Evolutionary conservation across 2,113 vertebrate species (phyloP).

Genomic region (Actinemys pallida): DNA sequence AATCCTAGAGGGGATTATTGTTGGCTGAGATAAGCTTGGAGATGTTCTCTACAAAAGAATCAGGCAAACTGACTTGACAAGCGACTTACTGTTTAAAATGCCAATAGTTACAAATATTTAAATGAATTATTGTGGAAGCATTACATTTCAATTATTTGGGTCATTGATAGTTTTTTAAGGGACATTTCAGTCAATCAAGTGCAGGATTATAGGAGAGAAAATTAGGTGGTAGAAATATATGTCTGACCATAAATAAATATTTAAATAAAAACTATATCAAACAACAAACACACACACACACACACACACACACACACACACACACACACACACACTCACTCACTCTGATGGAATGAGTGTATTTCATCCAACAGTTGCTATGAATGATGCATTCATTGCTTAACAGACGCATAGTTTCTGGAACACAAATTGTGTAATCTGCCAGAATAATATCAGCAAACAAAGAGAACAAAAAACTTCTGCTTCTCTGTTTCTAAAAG

Average conservation of each 20-base stretch:
- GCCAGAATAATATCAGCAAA: not conserved
- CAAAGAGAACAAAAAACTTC: not conserved
- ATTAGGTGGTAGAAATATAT: not conserved
- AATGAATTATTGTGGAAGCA: not conserved
- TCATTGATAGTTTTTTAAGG: not conserved
- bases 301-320: not conserved
- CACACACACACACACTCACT: not conserved
- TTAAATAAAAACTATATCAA: not conserved
- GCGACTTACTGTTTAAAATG: not conserved
- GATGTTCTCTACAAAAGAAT: not conserved
- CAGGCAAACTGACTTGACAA: not conserved
- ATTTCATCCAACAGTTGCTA: not conserved
- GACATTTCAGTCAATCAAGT: not conserved
- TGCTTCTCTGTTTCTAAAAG: not conserved
- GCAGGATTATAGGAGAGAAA: not conserved
- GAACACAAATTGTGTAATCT: not conserved
- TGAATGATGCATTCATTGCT: not conserved
- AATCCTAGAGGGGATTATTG: not conserved
- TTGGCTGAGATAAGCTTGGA: not conserved
- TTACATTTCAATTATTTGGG: slow-evolving; percentile 15
- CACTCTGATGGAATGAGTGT: not conserved
- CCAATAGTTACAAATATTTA: not conserved
- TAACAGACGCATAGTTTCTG: not conserved
- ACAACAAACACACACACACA: not conserved
- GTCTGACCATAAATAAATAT: slow-evolving; percentile 10